Base-by-base conservation (phyloP, 1,140 invertebrate genomes). In the Brachystomella parvula region DNA sequence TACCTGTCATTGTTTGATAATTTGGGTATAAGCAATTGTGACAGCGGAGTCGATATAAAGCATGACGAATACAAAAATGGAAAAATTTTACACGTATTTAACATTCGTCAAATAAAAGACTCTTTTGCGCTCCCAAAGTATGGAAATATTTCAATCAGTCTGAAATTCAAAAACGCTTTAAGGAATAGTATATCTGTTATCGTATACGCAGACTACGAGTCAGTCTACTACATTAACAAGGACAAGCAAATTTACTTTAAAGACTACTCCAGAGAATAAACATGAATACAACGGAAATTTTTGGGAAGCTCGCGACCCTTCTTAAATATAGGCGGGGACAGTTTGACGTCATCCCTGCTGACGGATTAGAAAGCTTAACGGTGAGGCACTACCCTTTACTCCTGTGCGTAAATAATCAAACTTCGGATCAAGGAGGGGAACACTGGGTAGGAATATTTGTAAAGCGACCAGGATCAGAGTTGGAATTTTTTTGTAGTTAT, bases 361-460 rank as follows among this genome's bases (percentile, higher is more conserved):
- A 53, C 67, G 53, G 3, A 33, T 26, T 64, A 26, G 19, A 61
- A 29, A 33, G 21, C 2, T 39, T 24, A 17, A 24, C 15, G 47
- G 28, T 63, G 24, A 58, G 39, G 30, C 1, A 32, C 9, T 57
- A n/a, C 47, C 68, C 30, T 30, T n/a, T 63, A 39, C 32, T 53
- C 2, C 35, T 57, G 26, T 29, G n/a, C 59, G 49, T 70, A 63
- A 67, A 67, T 59, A 67, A 63, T 31, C 19, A 66, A n/a, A 12
- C 47, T 44, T 9, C 3, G 2, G 19, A 19, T 21, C 3, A 47
- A 30, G 19, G 29, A 21, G 65, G 68, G 3, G 28, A 64, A 33
- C 65, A 68, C 58, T 71, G 67, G 67, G 31, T 70, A 26, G 70
- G 35, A 63, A 66, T 70, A n/a, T 61, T 31, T 57, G 31, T 59